A percentile compares a stretch with the other conserved stretches of the same genome.
These are phyloP conservation scores for Hymenopus coronatus DNA, from an alignment of 2,888 invertebrate species.

Conservation along the genomic window DNA sequence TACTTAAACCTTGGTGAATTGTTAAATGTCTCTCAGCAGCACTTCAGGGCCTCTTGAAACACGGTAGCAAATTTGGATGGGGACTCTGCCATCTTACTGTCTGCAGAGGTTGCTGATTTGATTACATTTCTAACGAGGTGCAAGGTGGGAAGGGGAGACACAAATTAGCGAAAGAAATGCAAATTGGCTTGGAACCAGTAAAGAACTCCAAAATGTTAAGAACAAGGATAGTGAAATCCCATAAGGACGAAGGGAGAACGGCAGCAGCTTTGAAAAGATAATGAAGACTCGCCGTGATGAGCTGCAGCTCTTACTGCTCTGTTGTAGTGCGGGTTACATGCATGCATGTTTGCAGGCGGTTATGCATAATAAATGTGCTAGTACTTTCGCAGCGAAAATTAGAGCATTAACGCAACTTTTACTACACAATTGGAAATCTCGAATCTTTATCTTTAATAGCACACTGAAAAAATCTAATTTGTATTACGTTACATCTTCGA, in stretches of 20 bases:
- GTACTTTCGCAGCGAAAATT: too few relatives aligned
- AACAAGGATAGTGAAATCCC: neutral
- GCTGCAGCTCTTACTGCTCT: too few relatives aligned
- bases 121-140: neutral
- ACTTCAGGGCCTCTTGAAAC: neutral
- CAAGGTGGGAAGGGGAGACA: neutral
- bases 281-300: neutral
- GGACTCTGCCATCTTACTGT: neutral
- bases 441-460: too few relatives aligned
- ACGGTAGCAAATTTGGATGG: too few relatives aligned
- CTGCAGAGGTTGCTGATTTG: neutral
- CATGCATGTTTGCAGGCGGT: too few relatives aligned
- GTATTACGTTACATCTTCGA: too few relatives aligned
- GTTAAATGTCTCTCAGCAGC: neutral
- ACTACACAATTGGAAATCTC: too few relatives aligned
- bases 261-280: neutral
- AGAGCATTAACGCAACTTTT: too few relatives aligned
- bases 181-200: neutral
- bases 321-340: too few relatives aligned
- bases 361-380: too few relatives aligned
- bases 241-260: neutral
- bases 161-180: neutral
- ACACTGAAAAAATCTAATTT: too few relatives aligned
- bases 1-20: neutral
- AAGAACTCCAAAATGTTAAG: neutral